A percentile compares a stretch with the other conserved stretches of the same genome.
Conservation (phyloP, 2,113 vertebrate genomes). For the Crotalus helleri region DNA sequence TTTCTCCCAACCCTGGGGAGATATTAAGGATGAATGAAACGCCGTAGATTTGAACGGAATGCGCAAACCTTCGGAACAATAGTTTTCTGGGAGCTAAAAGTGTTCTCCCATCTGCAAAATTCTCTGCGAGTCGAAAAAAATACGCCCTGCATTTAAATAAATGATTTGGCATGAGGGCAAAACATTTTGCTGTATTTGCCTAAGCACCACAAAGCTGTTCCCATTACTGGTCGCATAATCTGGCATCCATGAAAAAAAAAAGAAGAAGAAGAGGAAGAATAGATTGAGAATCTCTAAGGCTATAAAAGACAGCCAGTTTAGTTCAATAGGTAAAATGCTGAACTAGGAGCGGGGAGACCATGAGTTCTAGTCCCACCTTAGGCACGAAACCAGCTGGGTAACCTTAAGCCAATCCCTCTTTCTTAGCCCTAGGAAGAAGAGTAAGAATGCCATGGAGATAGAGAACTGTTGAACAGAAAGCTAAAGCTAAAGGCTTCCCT, state of each 20-base stretch:
- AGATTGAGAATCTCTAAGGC: neutral
- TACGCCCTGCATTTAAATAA: constrained; percentile 64
- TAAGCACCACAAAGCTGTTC: constrained; percentile 50
- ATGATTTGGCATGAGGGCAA: constrained; percentile 43
- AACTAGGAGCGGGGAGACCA: neutral
- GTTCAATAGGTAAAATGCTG: neutral
- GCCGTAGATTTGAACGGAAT: constrained; percentile 54
- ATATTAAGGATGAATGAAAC: constrained; percentile 57
- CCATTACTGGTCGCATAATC: constrained; percentile 45
- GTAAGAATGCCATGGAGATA: neutral
- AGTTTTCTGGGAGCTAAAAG: constrained; percentile 38
- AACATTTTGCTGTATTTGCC: constrained; percentile 57
- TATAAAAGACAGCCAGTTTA: neutral
- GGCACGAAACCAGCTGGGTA: neutral
- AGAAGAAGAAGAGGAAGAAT: neutral
- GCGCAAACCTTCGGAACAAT: constrained; percentile 49
- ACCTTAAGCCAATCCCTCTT: neutral
- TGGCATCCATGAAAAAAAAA: constrained; percentile 25
- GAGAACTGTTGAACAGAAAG: neutral
- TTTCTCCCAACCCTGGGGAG: constrained; percentile 47
- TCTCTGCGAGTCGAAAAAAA: constrained; percentile 39
- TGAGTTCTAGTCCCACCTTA: neutral
- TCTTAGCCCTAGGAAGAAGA: neutral
- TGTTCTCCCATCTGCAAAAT: constrained; percentile 22
- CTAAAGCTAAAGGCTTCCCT: neutral